Conservation (phyloP, 1,140 invertebrate genomes). For the Drosophila triauraria region DNA sequence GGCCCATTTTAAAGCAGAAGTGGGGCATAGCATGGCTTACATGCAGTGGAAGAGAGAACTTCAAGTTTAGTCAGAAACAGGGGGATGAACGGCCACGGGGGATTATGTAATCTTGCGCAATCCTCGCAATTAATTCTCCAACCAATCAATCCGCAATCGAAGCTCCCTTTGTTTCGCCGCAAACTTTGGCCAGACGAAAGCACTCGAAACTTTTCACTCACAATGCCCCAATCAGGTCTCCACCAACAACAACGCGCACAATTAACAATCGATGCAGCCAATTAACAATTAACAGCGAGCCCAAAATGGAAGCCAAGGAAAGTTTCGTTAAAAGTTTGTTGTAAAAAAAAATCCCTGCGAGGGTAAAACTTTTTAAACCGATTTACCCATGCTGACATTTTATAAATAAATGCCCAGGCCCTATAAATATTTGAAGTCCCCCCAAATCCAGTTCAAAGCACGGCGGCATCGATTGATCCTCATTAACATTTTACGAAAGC, state of each 20-base stretch:
- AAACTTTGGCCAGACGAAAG: conserved; percentile 76
- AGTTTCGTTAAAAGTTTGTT: conserved; percentile 43
- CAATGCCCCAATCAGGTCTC: conserved; percentile 49
- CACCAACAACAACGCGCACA: conserved; percentile 48
- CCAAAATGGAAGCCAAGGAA: conserved; percentile 33
- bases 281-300: conserved; percentile 73
- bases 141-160: conserved; percentile 47
- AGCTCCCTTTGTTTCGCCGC: conserved; percentile 57
- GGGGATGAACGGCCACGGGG: conserved; percentile 24
- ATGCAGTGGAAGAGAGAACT: not conserved
- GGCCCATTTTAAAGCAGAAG: conserved; percentile 49
- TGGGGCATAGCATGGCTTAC: conserved; percentile 28
- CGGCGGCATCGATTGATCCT: conserved; percentile 20
- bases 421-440: conserved; percentile 26
- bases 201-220: conserved; percentile 66
- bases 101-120: conserved; percentile 49
- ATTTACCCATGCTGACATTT: conserved; percentile 34
- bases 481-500: conserved; percentile 20
- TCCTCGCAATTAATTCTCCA: conserved; percentile 54
- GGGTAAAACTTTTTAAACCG: conserved; percentile 33
- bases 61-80: conserved; percentile 8
- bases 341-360: conserved; percentile 26
- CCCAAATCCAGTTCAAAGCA: conserved; percentile 17
- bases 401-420: conserved; percentile 29
- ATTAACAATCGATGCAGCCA: conserved; percentile 80